These are phyloP conservation scores for Lytechinus pictus DNA, from an alignment of 35 echinoderm and acorn worm genomes.

Conservation along the genomic window DNA sequence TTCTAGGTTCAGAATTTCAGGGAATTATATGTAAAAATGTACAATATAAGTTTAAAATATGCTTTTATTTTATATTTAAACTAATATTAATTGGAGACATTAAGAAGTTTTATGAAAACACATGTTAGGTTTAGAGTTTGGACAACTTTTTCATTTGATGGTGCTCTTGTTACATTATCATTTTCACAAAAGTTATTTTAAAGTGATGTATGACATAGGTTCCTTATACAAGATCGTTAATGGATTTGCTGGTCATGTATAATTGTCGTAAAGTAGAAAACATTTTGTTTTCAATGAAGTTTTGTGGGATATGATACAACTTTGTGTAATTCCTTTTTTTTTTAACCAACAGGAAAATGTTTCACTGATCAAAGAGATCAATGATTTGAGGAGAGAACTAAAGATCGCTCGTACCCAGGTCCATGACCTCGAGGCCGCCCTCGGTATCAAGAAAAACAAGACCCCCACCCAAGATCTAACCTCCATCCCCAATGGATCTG, in stretches of 20 bases:
- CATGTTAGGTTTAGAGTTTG: too few relatives aligned
- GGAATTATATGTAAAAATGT: too few relatives aligned
- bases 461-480: conserved; percentile 15
- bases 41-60: too few relatives aligned
- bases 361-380: conserved; percentile 98
- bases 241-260: too few relatives aligned
- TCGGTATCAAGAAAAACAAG: conserved; percentile 96
- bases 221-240: too few relatives aligned
- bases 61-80: too few relatives aligned
- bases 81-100: too few relatives aligned
- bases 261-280: too few relatives aligned
- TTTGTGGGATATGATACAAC: neutral
- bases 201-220: neutral
- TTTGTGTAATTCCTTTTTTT: neutral
- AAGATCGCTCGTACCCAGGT: conserved; percentile 96
- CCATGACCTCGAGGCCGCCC: conserved; percentile 95
- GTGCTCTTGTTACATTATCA: neutral
- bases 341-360: conserved; percentile 85
- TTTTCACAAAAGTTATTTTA: neutral
- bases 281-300: neutral
- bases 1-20: too few relatives aligned
- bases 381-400: conserved; percentile 93
- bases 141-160: too few relatives aligned
- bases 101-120: too few relatives aligned
- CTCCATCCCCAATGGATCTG: conserved; percentile 44